Evolutionary conservation across 2,888 invertebrate genomes (phyloP).

Genomic region (Steinernema carpocapsae): DNA sequence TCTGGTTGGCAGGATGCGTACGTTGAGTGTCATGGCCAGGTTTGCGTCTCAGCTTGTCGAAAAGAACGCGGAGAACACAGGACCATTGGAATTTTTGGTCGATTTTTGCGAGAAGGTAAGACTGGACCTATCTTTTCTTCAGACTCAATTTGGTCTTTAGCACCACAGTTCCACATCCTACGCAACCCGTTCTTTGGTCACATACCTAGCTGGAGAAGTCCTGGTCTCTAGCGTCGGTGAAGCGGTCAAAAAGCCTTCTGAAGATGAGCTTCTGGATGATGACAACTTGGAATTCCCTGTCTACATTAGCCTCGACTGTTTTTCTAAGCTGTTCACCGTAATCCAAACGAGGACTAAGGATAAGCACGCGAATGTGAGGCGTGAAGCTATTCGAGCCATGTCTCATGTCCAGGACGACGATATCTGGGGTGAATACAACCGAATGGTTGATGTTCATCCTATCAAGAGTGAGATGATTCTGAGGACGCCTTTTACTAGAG

Average conservation of each 20-base stretch:
- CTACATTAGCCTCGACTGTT: background rate
- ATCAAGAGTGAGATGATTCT: background rate
- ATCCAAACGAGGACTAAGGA: background rate
- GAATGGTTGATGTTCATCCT: background rate
- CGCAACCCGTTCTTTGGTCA: background rate
- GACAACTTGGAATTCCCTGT: background rate
- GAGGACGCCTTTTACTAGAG: too few species aligned
- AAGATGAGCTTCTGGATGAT: background rate
- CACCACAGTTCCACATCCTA: background rate
- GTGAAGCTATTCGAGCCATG: background rate
- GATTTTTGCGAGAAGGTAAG: background rate
- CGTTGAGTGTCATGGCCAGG: slow-evolving; percentile 15
- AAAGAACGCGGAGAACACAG: background rate
- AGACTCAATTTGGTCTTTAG: background rate
- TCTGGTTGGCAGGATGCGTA: background rate
- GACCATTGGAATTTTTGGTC: background rate
- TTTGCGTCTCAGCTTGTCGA: background rate
- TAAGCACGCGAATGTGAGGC: background rate
- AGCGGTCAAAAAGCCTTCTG: background rate
- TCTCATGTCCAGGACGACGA: slow-evolving; percentile 4
- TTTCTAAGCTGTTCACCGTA: background rate
- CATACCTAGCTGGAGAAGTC: background rate
- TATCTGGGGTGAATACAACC: slow-evolving; percentile 9
- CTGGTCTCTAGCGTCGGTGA: background rate
- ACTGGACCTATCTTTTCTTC: too few species aligned